phyloP scores from a whole-genome alignment of 2,888 invertebrate species.

The Phyto melanocephala region DNA sequence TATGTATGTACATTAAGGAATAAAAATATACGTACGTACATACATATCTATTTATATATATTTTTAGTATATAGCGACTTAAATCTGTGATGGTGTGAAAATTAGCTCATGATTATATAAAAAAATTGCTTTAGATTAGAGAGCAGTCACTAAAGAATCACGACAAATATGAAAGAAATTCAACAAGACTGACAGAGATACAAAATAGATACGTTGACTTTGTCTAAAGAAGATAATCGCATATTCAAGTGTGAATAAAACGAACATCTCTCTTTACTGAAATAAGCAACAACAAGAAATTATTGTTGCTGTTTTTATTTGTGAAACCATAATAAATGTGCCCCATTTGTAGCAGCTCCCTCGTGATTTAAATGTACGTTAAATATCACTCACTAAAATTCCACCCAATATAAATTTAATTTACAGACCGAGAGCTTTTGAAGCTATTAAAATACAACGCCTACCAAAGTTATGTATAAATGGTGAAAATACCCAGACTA shows the following conservation, averaged over 20 bases:
- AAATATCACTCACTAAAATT: conserved; percentile 33
- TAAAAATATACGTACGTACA: neutral
- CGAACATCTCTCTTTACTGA: conserved; percentile 33
- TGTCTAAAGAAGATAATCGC: conserved; percentile 75
- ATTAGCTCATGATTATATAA: conserved; percentile 11
- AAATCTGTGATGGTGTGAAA: conserved; percentile 24
- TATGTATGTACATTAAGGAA: neutral
- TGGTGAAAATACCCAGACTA: conserved; percentile 30
- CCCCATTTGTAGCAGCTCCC: conserved; percentile 4
- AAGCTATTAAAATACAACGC: conserved; percentile 55
- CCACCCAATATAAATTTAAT: neutral
- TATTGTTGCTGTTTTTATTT: neutral
- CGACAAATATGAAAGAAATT: neutral
- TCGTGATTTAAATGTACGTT: neutral
- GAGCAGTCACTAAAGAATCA: neutral
- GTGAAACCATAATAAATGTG: neutral
- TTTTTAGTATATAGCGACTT: conserved; percentile 1
- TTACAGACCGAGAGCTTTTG: neutral
- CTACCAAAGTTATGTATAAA: conserved; percentile 40
- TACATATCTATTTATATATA: neutral
- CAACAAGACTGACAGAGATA: conserved; percentile 65
- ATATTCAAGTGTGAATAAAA: conserved; percentile 66
- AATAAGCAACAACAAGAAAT: conserved; percentile 36
- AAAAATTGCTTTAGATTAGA: conserved; percentile 21
- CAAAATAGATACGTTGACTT: conserved; percentile 73